phyloP scores from a whole-genome alignment of 2,113 vertebrate species.

The Brachyistius frenatus region DNA sequence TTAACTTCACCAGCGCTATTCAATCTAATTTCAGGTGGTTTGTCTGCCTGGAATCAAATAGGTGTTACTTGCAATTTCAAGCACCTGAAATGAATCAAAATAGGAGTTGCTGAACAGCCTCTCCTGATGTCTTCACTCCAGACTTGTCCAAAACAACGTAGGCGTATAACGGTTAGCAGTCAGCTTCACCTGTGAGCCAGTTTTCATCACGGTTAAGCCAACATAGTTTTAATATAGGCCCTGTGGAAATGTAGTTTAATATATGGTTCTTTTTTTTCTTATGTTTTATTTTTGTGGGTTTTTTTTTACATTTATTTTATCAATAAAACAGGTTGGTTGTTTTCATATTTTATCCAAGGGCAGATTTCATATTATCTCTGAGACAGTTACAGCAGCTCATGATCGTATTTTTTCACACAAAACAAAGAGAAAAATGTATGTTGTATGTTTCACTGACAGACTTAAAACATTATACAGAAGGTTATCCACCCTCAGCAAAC shows the following conservation, averaged over 20 bases:
- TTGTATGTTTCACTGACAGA: neutral
- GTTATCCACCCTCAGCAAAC: neutral
- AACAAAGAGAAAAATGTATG: no score
- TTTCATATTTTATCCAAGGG: neutral
- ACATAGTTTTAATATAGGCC: no score
- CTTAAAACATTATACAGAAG: neutral
- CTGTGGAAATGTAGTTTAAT: no score
- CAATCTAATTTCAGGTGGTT: conserved; percentile 49
- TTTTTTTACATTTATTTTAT: no score
- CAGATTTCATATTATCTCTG: no score
- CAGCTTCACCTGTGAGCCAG: neutral
- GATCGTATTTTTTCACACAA: no score
- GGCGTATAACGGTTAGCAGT: neutral
- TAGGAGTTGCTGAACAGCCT: conserved; percentile 3
- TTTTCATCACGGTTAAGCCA: neutral
- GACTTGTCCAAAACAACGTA: neutral
- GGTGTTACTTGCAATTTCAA: conserved; percentile 38
- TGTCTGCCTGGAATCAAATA: conserved; percentile 40
- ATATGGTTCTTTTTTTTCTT: no score
- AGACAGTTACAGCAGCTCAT: no score
- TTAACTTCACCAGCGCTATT: conserved; percentile 51
- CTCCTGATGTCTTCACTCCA: conserved; percentile 1
- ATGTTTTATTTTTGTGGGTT: no score
- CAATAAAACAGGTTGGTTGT: neutral
- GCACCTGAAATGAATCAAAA: conserved; percentile 27